phyloP scores from a whole-genome alignment of 2,888 invertebrate genomes.

The Argyresthia goedartella region DNA sequence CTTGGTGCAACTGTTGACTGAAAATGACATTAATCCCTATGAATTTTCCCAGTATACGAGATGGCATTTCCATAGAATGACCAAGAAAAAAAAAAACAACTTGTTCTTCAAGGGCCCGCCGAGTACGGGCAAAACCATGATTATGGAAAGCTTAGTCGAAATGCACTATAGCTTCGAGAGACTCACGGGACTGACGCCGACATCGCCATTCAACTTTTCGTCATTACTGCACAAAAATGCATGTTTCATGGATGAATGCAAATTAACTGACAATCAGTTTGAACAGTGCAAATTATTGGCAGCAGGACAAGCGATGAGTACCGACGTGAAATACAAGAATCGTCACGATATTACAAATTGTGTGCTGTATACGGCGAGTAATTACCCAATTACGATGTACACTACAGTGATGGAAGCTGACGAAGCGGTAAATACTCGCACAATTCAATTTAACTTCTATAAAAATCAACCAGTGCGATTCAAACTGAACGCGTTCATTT shows the following conservation, averaged over 20 bases:
- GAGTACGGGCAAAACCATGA: conserved; percentile 17
- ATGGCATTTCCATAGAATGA: conserved; percentile 7
- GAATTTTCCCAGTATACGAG: not conserved
- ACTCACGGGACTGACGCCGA: conserved; percentile 18
- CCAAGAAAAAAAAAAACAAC: conserved; percentile 12
- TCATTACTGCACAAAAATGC: conserved; percentile 18
- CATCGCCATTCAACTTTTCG: conserved; percentile 18
- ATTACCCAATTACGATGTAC: conserved; percentile 10
- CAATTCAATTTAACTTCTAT: not conserved
- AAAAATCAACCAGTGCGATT: not conserved
- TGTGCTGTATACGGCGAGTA: conserved; percentile 8
- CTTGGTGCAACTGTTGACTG: not conserved
- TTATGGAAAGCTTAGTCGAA: conserved; percentile 17
- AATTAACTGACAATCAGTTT: conserved; percentile 14
- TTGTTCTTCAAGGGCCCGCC: conserved; percentile 15
- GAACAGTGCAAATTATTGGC: conserved; percentile 13
- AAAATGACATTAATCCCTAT: not conserved
- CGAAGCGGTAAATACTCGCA: conserved; percentile 7
- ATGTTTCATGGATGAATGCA: conserved; percentile 24
- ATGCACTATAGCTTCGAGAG: conserved; percentile 16
- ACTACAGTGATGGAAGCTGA: conserved; percentile 1
- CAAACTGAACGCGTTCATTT: not conserved
- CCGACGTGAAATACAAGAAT: conserved; percentile 12
- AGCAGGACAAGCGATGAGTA: conserved; percentile 7
- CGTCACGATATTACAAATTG: conserved; percentile 6